Evolutionary conservation across 2,113 vertebrate species (phyloP).

Genomic region (Merops nubicus): DNA sequence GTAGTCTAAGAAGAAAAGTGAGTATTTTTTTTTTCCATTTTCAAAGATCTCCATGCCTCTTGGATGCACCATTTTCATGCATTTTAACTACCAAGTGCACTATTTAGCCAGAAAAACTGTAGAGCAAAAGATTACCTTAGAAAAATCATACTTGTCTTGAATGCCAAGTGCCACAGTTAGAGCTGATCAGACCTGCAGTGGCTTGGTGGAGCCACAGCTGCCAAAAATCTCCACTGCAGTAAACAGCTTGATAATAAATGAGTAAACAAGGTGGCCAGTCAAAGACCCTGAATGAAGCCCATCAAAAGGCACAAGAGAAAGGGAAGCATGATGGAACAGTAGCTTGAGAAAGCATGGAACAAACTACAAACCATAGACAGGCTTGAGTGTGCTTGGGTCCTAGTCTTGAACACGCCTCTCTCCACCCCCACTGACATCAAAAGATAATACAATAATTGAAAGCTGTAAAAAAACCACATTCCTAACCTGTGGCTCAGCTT

Average conservation of each 20-base stretch:
- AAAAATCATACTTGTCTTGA: background rate
- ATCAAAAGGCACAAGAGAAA: background rate
- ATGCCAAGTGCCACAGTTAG: background rate
- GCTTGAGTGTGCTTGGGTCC: background rate
- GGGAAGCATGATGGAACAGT: background rate
- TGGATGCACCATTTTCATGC: background rate
- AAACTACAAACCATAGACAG: background rate
- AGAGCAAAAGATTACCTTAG: background rate
- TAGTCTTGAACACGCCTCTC: background rate
- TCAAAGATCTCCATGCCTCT: background rate
- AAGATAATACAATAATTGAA: background rate
- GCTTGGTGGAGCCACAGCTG: background rate
- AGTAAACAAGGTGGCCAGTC: background rate
- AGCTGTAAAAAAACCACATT: background rate
- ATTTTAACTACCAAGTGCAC: background rate
- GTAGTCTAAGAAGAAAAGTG: background rate
- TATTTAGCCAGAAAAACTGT: background rate
- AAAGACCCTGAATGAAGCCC: background rate
- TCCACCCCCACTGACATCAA: background rate
- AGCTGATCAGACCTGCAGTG: background rate
- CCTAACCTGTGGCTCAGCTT: background rate
- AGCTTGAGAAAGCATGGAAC: background rate
- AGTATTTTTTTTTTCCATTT: background rate
- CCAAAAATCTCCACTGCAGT: background rate
- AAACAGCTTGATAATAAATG: background rate